Conservation (phyloP, 2,113 vertebrate species). For the Serranochromis macrocephalus region DNA sequence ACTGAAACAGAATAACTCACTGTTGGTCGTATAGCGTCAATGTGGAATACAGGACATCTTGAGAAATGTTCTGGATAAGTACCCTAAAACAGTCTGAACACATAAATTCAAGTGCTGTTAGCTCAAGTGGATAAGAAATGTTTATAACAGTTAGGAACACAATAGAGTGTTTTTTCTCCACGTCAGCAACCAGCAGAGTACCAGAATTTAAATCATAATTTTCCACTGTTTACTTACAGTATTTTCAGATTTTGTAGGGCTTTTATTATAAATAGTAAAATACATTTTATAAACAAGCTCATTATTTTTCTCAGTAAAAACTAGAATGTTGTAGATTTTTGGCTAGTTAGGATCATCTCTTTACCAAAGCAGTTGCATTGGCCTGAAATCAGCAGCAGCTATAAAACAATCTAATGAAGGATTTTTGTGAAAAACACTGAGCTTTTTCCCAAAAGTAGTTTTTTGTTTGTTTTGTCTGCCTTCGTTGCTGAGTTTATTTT, state of each 20-base stretch:
- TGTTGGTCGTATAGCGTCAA: not conserved
- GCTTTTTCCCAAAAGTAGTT: not conserved
- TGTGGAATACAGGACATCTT: not conserved
- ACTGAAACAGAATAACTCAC: not conserved
- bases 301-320: conserved; percentile 52
- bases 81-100: not conserved
- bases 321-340: not conserved
- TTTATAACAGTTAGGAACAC: not conserved
- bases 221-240: conserved; percentile 1
- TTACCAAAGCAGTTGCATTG: not conserved
- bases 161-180: not conserved
- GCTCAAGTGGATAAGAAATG: not conserved
- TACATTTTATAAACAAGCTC: conserved; percentile 39
- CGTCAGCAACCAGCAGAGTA: not conserved
- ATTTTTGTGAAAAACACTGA: conserved; percentile 1
- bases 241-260: conserved; percentile 5
- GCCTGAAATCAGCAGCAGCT: conserved; percentile 6
- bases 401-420: conserved; percentile 17
- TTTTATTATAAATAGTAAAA: conserved; percentile 40
- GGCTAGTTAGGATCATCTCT: conserved; percentile 11
- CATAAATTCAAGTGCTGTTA: not conserved
- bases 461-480: not conserved
- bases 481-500: not conserved
- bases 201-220: conserved; percentile 2
- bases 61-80: conserved; percentile 18